These are phyloP conservation scores for Cetoscarus ocellatus DNA, from an alignment of 2,797 vertebrate genomes.

Conservation along the genomic window DNA sequence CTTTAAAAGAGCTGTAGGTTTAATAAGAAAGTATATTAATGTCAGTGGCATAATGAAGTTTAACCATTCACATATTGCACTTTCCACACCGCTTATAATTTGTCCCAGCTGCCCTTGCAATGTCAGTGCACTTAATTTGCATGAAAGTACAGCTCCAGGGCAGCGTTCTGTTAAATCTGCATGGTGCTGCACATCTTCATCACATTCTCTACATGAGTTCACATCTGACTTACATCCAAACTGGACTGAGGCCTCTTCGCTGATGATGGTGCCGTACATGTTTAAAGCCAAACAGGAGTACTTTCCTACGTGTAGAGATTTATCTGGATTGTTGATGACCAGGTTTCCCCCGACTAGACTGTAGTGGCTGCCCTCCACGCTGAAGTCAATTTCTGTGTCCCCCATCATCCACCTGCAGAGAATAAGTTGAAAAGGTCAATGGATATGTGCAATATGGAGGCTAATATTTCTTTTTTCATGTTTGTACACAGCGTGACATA, in stretches of 20 bases:
- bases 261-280: conserved; percentile 89
- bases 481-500: no score
- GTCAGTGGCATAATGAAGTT: conserved; percentile 28
- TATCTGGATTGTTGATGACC: conserved; percentile 91
- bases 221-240: conserved; percentile 93
- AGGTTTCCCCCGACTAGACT: conserved; percentile 92
- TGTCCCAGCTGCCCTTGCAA: conserved; percentile 39
- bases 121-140: conserved; percentile 36
- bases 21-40: conserved; percentile 17
- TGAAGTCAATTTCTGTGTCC: conserved; percentile 86
- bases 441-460: conserved; percentile 8
- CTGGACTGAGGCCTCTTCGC: conserved; percentile 89
- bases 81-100: conserved; percentile 44
- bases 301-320: conserved; percentile 88
- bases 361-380: conserved; percentile 84
- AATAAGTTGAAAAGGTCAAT: conserved; percentile 44
- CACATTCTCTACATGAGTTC: neutral
- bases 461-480: neutral
- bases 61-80: conserved; percentile 34
- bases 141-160: conserved; percentile 42
- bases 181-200: conserved; percentile 13
- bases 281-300: conserved; percentile 93
- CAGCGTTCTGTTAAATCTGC: conserved; percentile 21
- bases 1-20: conserved; percentile 18
- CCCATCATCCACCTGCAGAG: conserved; percentile 91